Percentiles rank a stretch among this genome's conserved stretches.
phyloP scores from a whole-genome alignment of 2,113 vertebrate species.

The Pionites leucogaster region DNA sequence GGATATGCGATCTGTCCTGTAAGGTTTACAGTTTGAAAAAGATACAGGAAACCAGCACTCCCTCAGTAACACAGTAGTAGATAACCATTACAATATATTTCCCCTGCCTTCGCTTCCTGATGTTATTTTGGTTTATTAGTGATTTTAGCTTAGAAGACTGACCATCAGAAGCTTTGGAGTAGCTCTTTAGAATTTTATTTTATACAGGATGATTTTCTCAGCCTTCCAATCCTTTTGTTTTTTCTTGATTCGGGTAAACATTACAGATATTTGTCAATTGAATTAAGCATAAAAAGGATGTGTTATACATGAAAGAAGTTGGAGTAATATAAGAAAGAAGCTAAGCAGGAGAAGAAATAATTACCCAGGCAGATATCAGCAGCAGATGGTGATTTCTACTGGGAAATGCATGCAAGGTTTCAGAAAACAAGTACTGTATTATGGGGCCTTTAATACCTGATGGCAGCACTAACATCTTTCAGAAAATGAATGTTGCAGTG shows the following conservation, averaged over 20 bases:
- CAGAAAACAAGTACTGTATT: not conserved
- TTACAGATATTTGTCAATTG: not conserved
- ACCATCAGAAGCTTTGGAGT: not conserved
- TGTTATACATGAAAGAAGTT: not conserved
- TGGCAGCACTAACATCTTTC: not conserved
- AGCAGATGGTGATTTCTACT: slow-evolving; percentile 48
- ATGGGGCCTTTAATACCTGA: not conserved
- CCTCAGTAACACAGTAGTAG: not conserved
- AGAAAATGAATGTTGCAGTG: not conserved
- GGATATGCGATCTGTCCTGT: not conserved
- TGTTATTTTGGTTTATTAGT: not conserved
- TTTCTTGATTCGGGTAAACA: not conserved
- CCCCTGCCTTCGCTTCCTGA: not conserved
- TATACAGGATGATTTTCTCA: not conserved
- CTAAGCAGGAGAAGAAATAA: slow-evolving; percentile 27
- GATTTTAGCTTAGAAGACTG: not conserved
- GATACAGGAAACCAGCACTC: not conserved
- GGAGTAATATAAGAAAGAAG: not conserved
- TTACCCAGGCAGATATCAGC: not conserved
- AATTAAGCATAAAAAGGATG: not conserved
- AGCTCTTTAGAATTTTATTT: not conserved
- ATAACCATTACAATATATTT: not conserved
- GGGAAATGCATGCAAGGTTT: slow-evolving; percentile 23
- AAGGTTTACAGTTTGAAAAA: not conserved
- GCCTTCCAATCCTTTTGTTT: not conserved